Percentiles rank a stretch among this genome's conserved stretches.
phyloP scores from a whole-genome alignment of 2,113 vertebrate genomes.

The Pungitius pungitius region DNA sequence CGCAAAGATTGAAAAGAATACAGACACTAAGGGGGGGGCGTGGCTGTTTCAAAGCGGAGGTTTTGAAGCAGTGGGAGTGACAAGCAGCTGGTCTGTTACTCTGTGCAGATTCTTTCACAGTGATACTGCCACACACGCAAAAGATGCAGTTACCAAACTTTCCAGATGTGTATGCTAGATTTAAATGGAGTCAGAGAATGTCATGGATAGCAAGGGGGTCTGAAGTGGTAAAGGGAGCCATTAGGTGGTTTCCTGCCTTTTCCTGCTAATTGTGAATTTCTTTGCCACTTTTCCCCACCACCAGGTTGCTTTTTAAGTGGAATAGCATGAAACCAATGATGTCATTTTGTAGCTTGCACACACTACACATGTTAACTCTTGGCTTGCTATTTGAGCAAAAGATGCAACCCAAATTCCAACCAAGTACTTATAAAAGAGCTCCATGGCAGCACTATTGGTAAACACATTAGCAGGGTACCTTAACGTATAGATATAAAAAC shows the following conservation, averaged over 20 bases:
- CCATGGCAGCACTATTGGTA: not conserved
- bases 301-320: not conserved
- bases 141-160: too few species aligned
- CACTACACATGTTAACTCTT: not conserved
- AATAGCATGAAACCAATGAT: not conserved
- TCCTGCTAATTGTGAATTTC: not conserved
- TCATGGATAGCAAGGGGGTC: not conserved
- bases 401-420: not conserved
- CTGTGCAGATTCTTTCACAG: not conserved
- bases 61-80: not conserved
- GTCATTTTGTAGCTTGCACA: not conserved
- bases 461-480: too few species aligned
- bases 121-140: not conserved
- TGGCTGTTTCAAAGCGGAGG: not conserved
- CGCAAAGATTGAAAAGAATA: not conserved
- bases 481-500: not conserved
- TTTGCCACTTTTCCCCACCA: not conserved
- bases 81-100: not conserved
- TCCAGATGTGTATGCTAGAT: not conserved
- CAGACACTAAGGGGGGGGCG: too few species aligned
- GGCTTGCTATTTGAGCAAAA: not conserved
- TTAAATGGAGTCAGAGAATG: not conserved
- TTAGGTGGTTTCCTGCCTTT: not conserved
- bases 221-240: not conserved
- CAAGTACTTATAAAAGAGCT: not conserved